Evolutionary conservation across 2,797 vertebrate genomes (phyloP).

Genomic region (Schizothorax lantsangensis): DNA sequence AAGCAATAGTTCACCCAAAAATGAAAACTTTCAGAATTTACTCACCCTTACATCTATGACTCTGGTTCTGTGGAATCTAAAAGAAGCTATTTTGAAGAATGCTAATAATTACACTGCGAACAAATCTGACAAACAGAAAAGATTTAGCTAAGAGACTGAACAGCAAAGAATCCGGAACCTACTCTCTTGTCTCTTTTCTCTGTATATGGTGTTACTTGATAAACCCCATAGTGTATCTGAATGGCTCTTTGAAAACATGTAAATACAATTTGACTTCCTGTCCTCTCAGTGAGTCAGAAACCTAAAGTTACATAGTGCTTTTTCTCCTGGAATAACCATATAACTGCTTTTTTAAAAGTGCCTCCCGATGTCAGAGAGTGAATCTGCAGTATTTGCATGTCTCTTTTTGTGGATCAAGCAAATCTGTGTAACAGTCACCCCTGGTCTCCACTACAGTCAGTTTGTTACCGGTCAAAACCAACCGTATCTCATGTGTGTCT

Average conservation of each 20-base stretch:
- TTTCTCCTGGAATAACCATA: not conserved
- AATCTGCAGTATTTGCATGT: not conserved
- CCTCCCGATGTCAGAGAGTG: not conserved
- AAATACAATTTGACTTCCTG: not conserved
- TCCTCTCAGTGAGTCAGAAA: not conserved
- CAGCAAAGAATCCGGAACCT: not conserved
- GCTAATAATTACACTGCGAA: not conserved
- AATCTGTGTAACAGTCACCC: not conserved
- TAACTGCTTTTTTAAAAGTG: not conserved
- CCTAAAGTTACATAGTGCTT: not conserved
- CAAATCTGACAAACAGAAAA: not conserved
- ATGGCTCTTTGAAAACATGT: not conserved
- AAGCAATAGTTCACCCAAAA: not conserved
- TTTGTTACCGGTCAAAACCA: slow-evolving; percentile 6
- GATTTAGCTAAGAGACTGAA: not conserved
- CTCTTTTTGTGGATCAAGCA: slow-evolving; percentile 12
- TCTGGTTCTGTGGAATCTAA: not conserved
- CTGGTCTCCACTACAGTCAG: not conserved
- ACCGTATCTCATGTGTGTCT: not conserved
- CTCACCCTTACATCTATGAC: not conserved
- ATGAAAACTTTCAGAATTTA: not conserved
- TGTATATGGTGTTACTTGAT: not conserved
- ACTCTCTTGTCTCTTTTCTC: not conserved
- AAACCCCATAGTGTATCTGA: not conserved
- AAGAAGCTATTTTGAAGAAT: not conserved